Base-by-base conservation (phyloP, 2,888 invertebrate genomes). In the Spilarctia lutea region DNA sequence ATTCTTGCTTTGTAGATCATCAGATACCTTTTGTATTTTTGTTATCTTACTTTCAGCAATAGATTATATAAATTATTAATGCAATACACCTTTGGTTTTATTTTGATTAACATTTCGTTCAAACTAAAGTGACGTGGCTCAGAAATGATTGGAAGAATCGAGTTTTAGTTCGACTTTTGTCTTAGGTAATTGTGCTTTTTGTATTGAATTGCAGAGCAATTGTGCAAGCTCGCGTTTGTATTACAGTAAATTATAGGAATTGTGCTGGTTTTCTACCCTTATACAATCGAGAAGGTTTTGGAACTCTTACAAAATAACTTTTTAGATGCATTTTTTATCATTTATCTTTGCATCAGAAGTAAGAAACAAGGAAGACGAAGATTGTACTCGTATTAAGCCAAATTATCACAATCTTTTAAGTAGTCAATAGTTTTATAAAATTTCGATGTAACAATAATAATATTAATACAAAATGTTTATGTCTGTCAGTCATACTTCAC, bases 1-100 rank as follows among this genome's bases (percentile, higher is more conserved):
- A 77, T 77, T 71, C 71, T 66, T 60, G 65, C 16, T 56, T 72
- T 72, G 39, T 16, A 73, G 63, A 75, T 72, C 72, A 68, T 39
- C 60, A 65, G 68, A 70, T 72, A 70, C 63, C 24, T 56, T n/a
- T 56, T 56, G 52, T n/a, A 52, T 60, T 63, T 63, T 63, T 63
- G 63, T 30, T 75, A 72, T 71, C 72, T 75, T 69, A 66, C 75
- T 72, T 56, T 65, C 35, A 39, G 68, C 45, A 13, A 13, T 65
- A 24, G 52, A 45, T 56, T 65, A 68, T 68, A 52, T 71, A 63
- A 68, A 73, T 60, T 73, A 72, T 56, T 48, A 42, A n/a, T 45
- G 33, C 68, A 73, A 68, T 48, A 42, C 48, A 13, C 11, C n/a
- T 13, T 16, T 63, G 33, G 35, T n/a, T 35, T 68, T 33, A 3